Conservation (phyloP, 2,797 vertebrate genomes). For the Eutrigla gurnardus region DNA sequence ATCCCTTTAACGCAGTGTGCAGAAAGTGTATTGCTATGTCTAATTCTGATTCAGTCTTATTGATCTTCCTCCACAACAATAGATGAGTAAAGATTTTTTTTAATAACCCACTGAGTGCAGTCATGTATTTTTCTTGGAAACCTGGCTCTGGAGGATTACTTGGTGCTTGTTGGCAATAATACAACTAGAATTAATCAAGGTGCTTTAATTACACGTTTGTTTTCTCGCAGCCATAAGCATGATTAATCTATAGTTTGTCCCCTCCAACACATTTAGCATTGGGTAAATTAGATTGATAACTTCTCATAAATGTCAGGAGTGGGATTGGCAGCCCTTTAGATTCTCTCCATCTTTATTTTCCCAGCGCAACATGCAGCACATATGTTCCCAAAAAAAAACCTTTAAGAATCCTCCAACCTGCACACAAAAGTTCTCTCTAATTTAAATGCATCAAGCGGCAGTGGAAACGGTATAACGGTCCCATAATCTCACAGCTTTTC, state of each 20-base stretch:
- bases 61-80: conserved; percentile 7
- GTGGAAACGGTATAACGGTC: conserved; percentile 53
- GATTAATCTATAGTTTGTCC: conserved; percentile 61
- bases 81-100: conserved; percentile 19
- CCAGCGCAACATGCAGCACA: conserved; percentile 56
- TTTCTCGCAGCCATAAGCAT: conserved; percentile 50
- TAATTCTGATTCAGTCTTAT: background rate
- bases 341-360: conserved; percentile 56
- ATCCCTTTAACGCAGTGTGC: no score
- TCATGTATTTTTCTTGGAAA: conserved; percentile 31
- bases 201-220: conserved; percentile 65
- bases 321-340: conserved; percentile 55
- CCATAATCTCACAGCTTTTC: conserved; percentile 60
- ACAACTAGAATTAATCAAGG: conserved; percentile 43
- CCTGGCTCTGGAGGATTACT: conserved; percentile 35
- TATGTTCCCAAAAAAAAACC: conserved; percentile 51
- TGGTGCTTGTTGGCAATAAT: conserved; percentile 39
- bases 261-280: conserved; percentile 39
- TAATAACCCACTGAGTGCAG: conserved; percentile 14
- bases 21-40: no score
- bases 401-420: conserved; percentile 44
- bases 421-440: conserved; percentile 40
- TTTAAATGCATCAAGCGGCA: conserved; percentile 61
- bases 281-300: conserved; percentile 62
- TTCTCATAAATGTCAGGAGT: conserved; percentile 55